Conservation (phyloP, 1,140 invertebrate species). For the Aphelinus certus region DNA sequence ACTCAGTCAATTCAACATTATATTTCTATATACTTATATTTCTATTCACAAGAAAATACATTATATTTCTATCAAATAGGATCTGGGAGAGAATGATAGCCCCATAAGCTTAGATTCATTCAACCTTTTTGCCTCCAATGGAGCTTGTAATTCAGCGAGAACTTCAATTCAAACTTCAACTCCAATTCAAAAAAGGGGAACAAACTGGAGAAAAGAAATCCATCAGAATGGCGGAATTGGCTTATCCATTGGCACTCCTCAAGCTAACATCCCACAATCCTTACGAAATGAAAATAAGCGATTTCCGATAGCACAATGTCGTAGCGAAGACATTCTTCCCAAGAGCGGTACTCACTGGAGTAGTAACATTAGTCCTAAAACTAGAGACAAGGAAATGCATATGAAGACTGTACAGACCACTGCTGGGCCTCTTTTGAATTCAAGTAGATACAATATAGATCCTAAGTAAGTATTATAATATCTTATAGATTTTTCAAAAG, state of each 20-base stretch:
- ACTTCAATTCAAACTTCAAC: slow-evolving; percentile 48
- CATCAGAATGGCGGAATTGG: slow-evolving; percentile 45
- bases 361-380: slow-evolving; percentile 52
- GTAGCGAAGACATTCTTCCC: slow-evolving; percentile 43
- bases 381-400: slow-evolving; percentile 46
- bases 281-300: slow-evolving; percentile 37
- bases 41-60: too few species aligned
- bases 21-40: neutral
- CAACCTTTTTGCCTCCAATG: slow-evolving; percentile 31
- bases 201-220: slow-evolving; percentile 32
- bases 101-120: neutral
- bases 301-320: slow-evolving; percentile 28
- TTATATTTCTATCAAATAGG: too few species aligned
- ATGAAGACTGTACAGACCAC: slow-evolving; percentile 57
- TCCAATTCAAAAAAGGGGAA: slow-evolving; percentile 40
- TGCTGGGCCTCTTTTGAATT: slow-evolving; percentile 58
- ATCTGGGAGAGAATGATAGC: too few species aligned
- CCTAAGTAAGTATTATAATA: slow-evolving; percentile 52
- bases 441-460: slow-evolving; percentile 63
- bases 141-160: slow-evolving; percentile 16
- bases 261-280: slow-evolving; percentile 23
- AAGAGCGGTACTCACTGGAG: slow-evolving; percentile 46
- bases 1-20: neutral
- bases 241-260: neutral
- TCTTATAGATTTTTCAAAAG: neutral